Base-by-base conservation (phyloP, 2,113 vertebrate species). In the Ammodytes dubius region DNA sequence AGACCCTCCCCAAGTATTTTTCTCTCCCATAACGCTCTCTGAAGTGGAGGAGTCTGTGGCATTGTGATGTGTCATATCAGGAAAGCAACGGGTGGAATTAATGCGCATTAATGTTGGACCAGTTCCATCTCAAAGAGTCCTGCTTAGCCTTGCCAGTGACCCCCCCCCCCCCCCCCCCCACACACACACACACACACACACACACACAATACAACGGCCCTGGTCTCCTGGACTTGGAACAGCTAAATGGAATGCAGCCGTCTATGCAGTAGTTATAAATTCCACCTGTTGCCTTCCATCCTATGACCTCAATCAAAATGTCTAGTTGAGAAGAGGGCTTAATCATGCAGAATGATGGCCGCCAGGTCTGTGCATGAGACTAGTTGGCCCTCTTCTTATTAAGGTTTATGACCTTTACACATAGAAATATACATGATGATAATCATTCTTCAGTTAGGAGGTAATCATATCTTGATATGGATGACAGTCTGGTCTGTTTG, bases 21-120 rank as follows among this genome's bases (percentile, higher is more conserved):
- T 68, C 52, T 52, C n/a, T 37, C 15, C 5, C 39, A 3, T 50
- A 35, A 67, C 4, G 14, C 14, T 4, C 37, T 4, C 27, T 50
- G 19, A 58, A 12, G 7, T 3, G 19, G 7, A 6, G 7, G 42
- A 58, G 19, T 46, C 17, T 7, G 37, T 40, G 2, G 14, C 17
- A 0, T 56, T 70, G 45, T 37, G 12, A 57, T 70, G 10, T 7
- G 9, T 59, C 54, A 12, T 46, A 46, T 46, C 4, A 17, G 15
- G 35, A 52, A 53, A 69, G 17, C 17, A 54, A 69, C 50, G 54
- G 35, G 70, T 72, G 45, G 15, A 59, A 39, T 35, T 72, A n/a
- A 59, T n/a, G 40, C 27, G 39, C 45, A 60, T 49, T 11, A 49
- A n/a, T 49, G 6, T n/a, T 8, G 14, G 9, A 5, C 2, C 13